Evolutionary conservation across 2,797 vertebrate genomes (phyloP).

Genomic region (Heliangelus exortis): DNA sequence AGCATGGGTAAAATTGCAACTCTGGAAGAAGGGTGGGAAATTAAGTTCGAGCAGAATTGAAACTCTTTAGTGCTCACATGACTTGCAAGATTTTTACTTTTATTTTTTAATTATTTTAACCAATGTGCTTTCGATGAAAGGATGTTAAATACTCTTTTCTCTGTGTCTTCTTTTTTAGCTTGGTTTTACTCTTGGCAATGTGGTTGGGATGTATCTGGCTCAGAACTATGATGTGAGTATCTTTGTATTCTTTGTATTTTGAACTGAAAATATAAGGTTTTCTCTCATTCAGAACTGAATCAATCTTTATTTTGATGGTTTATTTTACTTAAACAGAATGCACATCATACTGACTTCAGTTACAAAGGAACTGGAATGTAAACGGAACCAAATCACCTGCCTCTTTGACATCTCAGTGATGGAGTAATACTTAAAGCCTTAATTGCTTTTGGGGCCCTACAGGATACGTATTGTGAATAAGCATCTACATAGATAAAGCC

Average conservation of each 20-base stretch:
- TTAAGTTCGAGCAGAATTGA: neutral
- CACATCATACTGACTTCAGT: neutral
- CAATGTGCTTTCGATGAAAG: neutral
- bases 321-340: neutral
- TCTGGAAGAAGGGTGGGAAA: neutral
- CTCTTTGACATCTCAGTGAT: neutral
- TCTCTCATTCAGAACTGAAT: neutral
- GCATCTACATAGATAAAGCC: neutral
- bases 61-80: neutral
- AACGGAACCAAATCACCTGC: neutral
- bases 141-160: constrained; percentile 3
- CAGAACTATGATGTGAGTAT: constrained; percentile 94
- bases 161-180: constrained; percentile 79
- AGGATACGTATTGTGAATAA: neutral
- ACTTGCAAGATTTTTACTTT: neutral
- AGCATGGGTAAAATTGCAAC: neutral
- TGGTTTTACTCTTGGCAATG: constrained; percentile 94
- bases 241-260: neutral
- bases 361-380: neutral
- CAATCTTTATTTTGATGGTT: neutral
- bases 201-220: constrained; percentile 97
- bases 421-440: neutral
- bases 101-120: neutral
- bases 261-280: neutral
- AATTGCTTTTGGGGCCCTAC: neutral